Evolutionary conservation across 2,888 invertebrate genomes (phyloP).

Genomic region (Ennomos quercinarius): DNA sequence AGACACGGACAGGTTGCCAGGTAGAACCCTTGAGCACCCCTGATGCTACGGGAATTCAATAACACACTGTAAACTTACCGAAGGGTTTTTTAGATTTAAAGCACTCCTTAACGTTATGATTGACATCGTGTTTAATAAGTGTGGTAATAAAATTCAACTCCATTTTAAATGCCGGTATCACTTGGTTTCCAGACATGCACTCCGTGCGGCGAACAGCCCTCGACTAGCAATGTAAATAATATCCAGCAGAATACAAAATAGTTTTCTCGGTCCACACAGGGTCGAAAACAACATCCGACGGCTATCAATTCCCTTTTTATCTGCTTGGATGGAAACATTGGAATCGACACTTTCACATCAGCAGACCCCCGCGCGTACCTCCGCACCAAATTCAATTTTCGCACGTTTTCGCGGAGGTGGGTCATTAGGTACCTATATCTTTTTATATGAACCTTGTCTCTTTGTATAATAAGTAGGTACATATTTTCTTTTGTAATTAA

Average conservation of each 20-base stretch:
- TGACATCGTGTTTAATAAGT: conserved; percentile 79
- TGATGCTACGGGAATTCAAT: conserved; percentile 6
- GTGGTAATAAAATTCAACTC: conserved; percentile 77
- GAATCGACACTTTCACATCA: conserved; percentile 28
- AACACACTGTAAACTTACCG: conserved; percentile 58
- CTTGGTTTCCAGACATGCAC: conserved; percentile 45
- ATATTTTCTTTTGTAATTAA: no score
- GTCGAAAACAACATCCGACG: conserved; percentile 55
- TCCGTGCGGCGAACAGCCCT: conserved; percentile 46
- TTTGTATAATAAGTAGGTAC: no score
- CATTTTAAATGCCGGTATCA: conserved; percentile 59
- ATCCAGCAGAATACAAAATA: conserved; percentile 33
- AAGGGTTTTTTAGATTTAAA: conserved; percentile 80
- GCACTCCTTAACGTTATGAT: conserved; percentile 81
- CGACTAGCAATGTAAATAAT: conserved; percentile 49
- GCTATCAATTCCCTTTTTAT: conserved; percentile 50
- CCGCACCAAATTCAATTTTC: no score
- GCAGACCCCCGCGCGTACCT: no score
- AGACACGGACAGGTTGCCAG: conserved; percentile 31
- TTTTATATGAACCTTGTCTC: no score
- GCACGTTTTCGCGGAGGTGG: no score
- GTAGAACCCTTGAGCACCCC: conserved; percentile 20
- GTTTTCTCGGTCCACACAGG: conserved; percentile 64
- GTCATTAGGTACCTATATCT: no score
- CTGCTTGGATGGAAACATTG: conserved; percentile 19